Base-by-base conservation (phyloP, 2,888 invertebrate genomes). In the Slavum lentiscoides region DNA sequence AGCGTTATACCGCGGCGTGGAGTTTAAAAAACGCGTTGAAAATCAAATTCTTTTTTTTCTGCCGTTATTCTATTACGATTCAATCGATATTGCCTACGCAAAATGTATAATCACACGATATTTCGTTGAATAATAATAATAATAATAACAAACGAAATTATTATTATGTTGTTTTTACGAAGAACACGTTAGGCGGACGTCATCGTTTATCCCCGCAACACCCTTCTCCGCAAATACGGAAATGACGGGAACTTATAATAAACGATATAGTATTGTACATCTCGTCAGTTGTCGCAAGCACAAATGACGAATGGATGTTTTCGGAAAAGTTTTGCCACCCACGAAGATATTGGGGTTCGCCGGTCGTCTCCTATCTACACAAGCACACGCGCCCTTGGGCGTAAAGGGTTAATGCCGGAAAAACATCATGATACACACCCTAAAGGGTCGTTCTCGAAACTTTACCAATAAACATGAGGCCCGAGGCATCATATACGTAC, bases 261-360 rank as follows among this genome's bases (percentile, higher is more conserved):
- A 30, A 30, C 30, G 30, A 30, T 30, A 30, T n/a, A n/a, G n/a
- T n/a, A 53, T 74, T 55, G 30, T 37, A 21, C 37, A 15, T 69
- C 53, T 77, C 76, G 53, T 80, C 80, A 72, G 70, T 53, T 80
- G 80, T 80, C 80, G 39, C 9, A 23, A 39, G 37, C 13, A 39
- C n/a, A 80, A 30, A 80, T 80, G 80, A 80, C 72, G 72, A 72
- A 80, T 80, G 72, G 70, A 58, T 66, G 70, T 70, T 70, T 55
- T 23, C 30, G 62, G 70, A 19, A 21, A 70, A 77, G 76, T 77
- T 76, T 69, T 0, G 55, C 58, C 74, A 43, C 75, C 75, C 75
- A 59, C 67, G 30, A 67, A 73, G 55, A 70, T 59, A 30, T 77
- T 69, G 30, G 30, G 30, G 30, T 23, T 75, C 66, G 55, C 39